Evolutionary conservation across 2,888 invertebrate species (phyloP).

Genomic region (Nysson spinosus): DNA sequence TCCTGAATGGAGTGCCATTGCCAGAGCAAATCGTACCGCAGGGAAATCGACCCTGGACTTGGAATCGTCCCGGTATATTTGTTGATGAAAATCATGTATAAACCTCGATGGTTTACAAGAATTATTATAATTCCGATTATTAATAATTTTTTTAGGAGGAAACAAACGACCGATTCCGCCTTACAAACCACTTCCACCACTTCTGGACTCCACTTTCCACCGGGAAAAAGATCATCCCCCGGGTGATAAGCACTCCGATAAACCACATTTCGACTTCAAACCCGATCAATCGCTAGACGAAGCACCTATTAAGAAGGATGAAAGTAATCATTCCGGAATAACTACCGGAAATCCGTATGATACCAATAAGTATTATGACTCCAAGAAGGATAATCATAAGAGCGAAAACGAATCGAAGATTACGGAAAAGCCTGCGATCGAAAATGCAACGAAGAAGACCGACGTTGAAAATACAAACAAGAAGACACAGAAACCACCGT

Average conservation of each 20-base stretch:
- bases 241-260: conserved; percentile 47
- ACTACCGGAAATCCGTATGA: conserved; percentile 8
- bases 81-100: too few relatives aligned
- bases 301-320: conserved; percentile 37
- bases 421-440: conserved; percentile 17
- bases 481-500: conserved; percentile 60
- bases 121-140: too few relatives aligned
- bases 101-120: too few relatives aligned
- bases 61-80: conserved; percentile 59
- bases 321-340: conserved; percentile 24
- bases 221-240: conserved; percentile 48
- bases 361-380: conserved; percentile 8
- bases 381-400: conserved; percentile 12
- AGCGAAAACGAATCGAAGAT: not conserved
- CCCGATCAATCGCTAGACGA: conserved; percentile 34
- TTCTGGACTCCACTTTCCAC: conserved; percentile 49
- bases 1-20: conserved; percentile 84
- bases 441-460: conserved; percentile 23
- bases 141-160: conserved; percentile 46
- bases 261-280: conserved; percentile 41
- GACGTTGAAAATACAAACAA: conserved; percentile 44
- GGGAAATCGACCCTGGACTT: conserved; percentile 50
- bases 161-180: conserved; percentile 67
- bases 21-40: conserved; percentile 86
- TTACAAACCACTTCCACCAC: conserved; percentile 68